These are phyloP conservation scores for Sebastes steindachneri DNA, from an alignment of 2,797 vertebrate species.

Conservation along the genomic window DNA sequence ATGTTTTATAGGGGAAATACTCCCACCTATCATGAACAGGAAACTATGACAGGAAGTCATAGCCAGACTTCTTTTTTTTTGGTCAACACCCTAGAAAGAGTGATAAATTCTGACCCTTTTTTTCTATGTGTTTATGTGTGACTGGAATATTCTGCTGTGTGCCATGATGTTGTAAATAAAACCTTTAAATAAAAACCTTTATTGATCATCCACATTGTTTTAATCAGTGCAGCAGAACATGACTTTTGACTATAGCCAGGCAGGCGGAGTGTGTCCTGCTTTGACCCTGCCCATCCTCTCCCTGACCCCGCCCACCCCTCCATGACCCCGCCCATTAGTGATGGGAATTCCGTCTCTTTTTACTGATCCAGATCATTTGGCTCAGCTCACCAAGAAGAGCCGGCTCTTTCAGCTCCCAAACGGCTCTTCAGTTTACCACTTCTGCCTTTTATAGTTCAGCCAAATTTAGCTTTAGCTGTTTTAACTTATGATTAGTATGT, in stretches of 20 bases:
- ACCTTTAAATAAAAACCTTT: slow-evolving; percentile 20
- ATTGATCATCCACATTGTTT: neutral
- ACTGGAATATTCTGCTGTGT: slow-evolving; percentile 37
- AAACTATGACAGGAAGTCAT: slow-evolving; percentile 21
- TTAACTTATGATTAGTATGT: too few relatives aligned
- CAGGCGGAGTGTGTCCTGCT: neutral
- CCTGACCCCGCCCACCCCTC: too few relatives aligned
- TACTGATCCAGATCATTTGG: too few relatives aligned
- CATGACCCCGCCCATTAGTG: too few relatives aligned
- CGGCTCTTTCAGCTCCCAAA: too few relatives aligned
- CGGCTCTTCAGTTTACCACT: too few relatives aligned
- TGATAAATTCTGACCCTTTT: neutral
- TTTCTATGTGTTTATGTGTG: slow-evolving; percentile 34
- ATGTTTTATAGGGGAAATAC: neutral
- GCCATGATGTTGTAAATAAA: slow-evolving; percentile 40
- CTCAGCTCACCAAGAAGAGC: too few relatives aligned
- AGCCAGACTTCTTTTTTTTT: neutral
- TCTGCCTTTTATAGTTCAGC: too few relatives aligned
- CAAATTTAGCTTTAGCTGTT: too few relatives aligned
- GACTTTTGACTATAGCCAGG: slow-evolving; percentile 12
- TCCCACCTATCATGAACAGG: neutral
- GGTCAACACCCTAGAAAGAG: neutral
- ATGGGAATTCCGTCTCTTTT: too few relatives aligned
- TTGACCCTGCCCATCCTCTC: too few relatives aligned
- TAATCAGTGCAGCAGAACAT: neutral